A percentile compares a stretch with the other conserved stretches of the same genome.
These are phyloP conservation scores for Heliconius aoede DNA, from an alignment of 2,888 invertebrate species.

Conservation along the genomic window DNA sequence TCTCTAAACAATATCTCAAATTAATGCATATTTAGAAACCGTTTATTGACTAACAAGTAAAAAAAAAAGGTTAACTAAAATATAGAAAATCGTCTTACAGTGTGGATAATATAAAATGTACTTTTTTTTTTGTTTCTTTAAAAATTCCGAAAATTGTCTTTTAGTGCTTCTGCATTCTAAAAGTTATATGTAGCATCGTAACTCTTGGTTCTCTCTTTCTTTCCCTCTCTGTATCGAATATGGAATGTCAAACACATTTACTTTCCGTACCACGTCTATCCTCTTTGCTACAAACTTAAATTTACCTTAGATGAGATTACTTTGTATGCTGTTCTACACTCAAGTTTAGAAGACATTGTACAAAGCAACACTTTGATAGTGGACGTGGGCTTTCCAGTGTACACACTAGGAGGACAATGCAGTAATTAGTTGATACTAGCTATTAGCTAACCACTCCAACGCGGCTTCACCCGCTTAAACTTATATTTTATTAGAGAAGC, in stretches of 20 bases:
- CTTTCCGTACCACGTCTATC: not conserved
- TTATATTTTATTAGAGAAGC: too few relatives aligned
- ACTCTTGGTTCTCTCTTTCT: too few relatives aligned
- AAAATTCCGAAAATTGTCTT: too few relatives aligned
- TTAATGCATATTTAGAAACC: not conserved
- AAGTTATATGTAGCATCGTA: too few relatives aligned
- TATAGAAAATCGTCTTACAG: too few relatives aligned
- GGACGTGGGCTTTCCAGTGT: not conserved
- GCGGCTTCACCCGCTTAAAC: too few relatives aligned
- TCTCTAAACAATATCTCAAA: too few relatives aligned
- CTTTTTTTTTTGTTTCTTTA: too few relatives aligned
- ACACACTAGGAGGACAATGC: slow-evolving; percentile 1
- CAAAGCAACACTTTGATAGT: slow-evolving; percentile 1
- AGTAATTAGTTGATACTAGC: not conserved
- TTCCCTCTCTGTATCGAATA: too few relatives aligned
- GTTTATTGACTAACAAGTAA: not conserved
- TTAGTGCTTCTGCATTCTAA: too few relatives aligned
- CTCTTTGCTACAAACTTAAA: not conserved
- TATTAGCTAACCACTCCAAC: not conserved
- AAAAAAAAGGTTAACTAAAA: too few relatives aligned
- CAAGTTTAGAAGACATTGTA: slow-evolving; percentile 1
- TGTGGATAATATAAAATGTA: too few relatives aligned
- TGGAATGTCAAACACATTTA: not conserved
- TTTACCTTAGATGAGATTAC: not conserved
- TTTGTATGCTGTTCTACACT: not conserved